Percentiles rank a stretch among this genome's conserved stretches.
Evolutionary conservation across 2,888 invertebrate species (phyloP).

Genomic region (Microplitis deprimator): DNA sequence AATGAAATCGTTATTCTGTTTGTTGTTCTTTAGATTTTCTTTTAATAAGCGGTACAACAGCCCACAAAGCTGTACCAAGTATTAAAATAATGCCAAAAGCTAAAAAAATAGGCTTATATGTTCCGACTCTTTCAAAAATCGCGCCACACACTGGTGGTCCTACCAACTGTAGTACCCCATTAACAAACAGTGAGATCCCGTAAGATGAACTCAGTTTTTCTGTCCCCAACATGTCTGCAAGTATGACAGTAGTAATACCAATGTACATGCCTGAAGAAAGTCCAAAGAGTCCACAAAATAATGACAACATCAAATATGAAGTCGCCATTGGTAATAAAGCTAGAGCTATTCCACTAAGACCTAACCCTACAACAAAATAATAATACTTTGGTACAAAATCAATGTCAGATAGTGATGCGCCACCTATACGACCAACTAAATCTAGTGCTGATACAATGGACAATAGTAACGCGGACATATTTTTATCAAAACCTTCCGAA

Average conservation of each 20-base stretch:
- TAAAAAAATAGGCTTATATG: slow-evolving; percentile 82
- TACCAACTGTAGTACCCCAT: slow-evolving; percentile 84
- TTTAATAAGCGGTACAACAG: slow-evolving; percentile 81
- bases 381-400: slow-evolving; percentile 84
- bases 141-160: slow-evolving; percentile 87
- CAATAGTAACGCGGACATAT: slow-evolving; percentile 81
- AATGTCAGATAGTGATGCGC: slow-evolving; percentile 86
- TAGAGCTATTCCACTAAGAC: slow-evolving; percentile 84
- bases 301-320: slow-evolving; percentile 78
- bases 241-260: slow-evolving; percentile 89
- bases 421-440: slow-evolving; percentile 86
- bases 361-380: slow-evolving; percentile 85
- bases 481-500: slow-evolving; percentile 80
- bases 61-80: slow-evolving; percentile 83
- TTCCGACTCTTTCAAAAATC: slow-evolving; percentile 77
- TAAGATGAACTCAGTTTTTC: slow-evolving; percentile 88
- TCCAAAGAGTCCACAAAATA: slow-evolving; percentile 84
- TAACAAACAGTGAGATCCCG: slow-evolving; percentile 88
- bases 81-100: slow-evolving; percentile 82
- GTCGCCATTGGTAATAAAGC: slow-evolving; percentile 80
- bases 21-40: slow-evolving; percentile 56
- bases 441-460: slow-evolving; percentile 89
- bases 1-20: slow-evolving; percentile 58
- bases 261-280: slow-evolving; percentile 88
- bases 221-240: slow-evolving; percentile 88